Conservation (phyloP, 2,113 vertebrate genomes). For the Pangasianodon gigas region DNA sequence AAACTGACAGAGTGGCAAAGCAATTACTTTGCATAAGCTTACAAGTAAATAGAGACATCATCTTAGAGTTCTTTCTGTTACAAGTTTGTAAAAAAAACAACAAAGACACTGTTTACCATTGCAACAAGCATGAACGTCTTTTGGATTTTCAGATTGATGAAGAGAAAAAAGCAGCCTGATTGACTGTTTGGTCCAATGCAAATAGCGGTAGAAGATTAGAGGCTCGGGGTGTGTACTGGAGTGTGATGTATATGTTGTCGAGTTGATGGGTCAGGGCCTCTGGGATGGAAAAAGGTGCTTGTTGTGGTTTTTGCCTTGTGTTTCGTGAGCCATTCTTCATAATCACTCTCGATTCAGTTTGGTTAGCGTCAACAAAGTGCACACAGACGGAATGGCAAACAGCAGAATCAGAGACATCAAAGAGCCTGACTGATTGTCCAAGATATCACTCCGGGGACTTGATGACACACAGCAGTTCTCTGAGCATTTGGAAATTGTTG, state of each 20-base stretch:
- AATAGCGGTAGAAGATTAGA: conserved; percentile 49
- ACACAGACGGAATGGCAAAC: conserved; percentile 54
- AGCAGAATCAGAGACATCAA: conserved; percentile 49
- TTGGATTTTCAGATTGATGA: conserved; percentile 19
- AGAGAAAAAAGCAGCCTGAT: conserved; percentile 22
- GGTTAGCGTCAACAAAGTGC: conserved; percentile 45
- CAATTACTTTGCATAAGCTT: conserved; percentile 12
- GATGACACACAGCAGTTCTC: conserved; percentile 39
- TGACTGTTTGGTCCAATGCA: conserved; percentile 40
- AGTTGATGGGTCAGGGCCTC: conserved; percentile 45
- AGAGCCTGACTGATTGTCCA: conserved; percentile 34
- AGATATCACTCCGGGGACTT: conserved; percentile 41
- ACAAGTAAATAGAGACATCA: conserved; percentile 28
- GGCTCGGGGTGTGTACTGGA: conserved; percentile 29
- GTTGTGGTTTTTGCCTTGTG: conserved; percentile 51
- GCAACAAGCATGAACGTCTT: conserved; percentile 35
- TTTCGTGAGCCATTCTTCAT: conserved; percentile 42
- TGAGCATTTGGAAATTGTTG: conserved; percentile 36
- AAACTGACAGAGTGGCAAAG: background rate
- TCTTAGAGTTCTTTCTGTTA: background rate
- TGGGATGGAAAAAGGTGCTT: conserved; percentile 53
- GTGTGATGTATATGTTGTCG: conserved; percentile 48
- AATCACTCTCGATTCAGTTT: conserved; percentile 50
- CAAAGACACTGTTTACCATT: conserved; percentile 10
- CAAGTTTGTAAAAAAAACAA: background rate